Conservation (phyloP, 2,888 invertebrate genomes). For the Oligia strigilis region DNA sequence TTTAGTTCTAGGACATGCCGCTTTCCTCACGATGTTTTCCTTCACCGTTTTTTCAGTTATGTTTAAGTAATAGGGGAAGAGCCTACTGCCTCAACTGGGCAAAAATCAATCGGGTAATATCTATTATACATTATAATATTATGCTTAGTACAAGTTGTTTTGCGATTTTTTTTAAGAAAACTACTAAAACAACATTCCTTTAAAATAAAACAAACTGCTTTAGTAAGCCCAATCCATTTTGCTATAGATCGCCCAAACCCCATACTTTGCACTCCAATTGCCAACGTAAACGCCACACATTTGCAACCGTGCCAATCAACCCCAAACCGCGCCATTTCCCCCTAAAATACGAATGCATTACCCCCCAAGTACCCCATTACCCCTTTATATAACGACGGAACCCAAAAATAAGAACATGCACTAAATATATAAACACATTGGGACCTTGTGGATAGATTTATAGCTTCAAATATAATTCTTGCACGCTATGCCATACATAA, state of each 20-base stretch:
- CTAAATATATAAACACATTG: conserved; percentile 74
- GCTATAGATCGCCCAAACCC: conserved; percentile 19
- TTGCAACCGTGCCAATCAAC: conserved; percentile 51
- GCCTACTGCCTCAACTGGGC: neutral
- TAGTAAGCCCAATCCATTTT: conserved; percentile 10
- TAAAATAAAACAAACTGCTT: neutral
- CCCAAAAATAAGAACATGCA: conserved; percentile 67
- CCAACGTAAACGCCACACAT: conserved; percentile 30
- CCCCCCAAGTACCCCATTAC: conserved; percentile 62
- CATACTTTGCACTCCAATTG: conserved; percentile 26
- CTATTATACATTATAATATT: neutral
- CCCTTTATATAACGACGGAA: conserved; percentile 67
- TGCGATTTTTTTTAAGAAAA: neutral
- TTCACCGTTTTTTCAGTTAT: too few relatives aligned
- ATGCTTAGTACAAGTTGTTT: neutral
- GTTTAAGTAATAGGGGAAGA: neutral
- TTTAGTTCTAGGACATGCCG: too few relatives aligned
- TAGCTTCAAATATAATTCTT: conserved; percentile 76
- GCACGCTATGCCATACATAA: conserved; percentile 75
- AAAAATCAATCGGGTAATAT: neutral
- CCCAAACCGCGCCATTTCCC: conserved; percentile 34
- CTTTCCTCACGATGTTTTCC: too few relatives aligned
- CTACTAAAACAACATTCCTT: neutral
- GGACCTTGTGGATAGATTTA: conserved; percentile 76
- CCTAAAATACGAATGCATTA: conserved; percentile 64